Percentiles rank a stretch among this genome's conserved stretches.
phyloP scores from a whole-genome alignment of 2,888 invertebrate genomes.

The Sclerodermus sp. region DNA sequence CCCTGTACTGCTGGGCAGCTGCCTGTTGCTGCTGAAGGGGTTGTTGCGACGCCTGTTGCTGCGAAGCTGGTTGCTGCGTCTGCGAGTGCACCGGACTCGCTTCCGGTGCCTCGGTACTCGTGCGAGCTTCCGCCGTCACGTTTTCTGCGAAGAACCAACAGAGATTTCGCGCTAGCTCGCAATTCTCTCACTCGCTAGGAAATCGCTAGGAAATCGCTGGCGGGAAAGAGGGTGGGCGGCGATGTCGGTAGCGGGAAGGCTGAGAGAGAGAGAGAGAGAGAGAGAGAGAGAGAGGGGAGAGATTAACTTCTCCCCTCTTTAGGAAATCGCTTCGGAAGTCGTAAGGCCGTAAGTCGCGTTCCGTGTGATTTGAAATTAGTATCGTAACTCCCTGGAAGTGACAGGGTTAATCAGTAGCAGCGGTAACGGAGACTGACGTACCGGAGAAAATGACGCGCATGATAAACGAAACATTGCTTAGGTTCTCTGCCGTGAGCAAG shows the following conservation, averaged over 20 bases:
- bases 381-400: slow-evolving; percentile 56
- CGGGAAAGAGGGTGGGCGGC: too few relatives aligned
- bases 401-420: slow-evolving; percentile 56
- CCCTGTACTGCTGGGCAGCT: slow-evolving; percentile 57
- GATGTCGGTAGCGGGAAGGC: too few relatives aligned
- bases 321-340: slow-evolving; percentile 14
- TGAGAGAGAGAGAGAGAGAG: background rate
- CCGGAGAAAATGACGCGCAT: too few relatives aligned
- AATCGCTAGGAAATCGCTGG: too few relatives aligned
- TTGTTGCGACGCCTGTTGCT: slow-evolving; percentile 36
- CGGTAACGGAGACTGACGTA: slow-evolving; percentile 22
- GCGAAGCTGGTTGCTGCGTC: slow-evolving; percentile 35
- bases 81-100: slow-evolving; percentile 53
- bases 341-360: slow-evolving; percentile 23
- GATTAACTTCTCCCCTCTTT: background rate
- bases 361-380: slow-evolving; percentile 56
- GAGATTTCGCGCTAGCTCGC: too few relatives aligned
- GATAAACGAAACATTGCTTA: too few relatives aligned
- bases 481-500: too few relatives aligned
- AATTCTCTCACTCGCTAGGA: too few relatives aligned
- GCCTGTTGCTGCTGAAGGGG: slow-evolving; percentile 51
- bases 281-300: background rate
- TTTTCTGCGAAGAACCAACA: slow-evolving; percentile 39
- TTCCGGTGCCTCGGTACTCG: slow-evolving; percentile 49
- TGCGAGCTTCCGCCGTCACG: slow-evolving; percentile 47